Base-by-base conservation (phyloP, 2,888 invertebrate genomes). In the Antheraea assamensis region DNA sequence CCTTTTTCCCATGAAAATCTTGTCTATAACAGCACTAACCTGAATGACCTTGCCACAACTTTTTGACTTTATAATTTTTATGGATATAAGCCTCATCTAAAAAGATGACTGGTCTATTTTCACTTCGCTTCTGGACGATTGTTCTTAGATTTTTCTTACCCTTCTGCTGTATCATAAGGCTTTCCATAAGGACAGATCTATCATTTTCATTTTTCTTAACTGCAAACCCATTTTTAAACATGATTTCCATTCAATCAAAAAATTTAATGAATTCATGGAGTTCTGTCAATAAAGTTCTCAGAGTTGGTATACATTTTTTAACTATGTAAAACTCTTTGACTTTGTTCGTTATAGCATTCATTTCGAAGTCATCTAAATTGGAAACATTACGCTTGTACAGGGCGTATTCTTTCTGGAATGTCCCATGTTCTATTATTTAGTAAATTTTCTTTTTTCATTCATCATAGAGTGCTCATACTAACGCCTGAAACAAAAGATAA, bases 171-270 rank as follows among this genome's bases (percentile, higher is more conserved):
- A 47, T 81, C 78, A 78, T 75, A 79, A n/a, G n/a, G 17, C 75
- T 74, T 72, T 80, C 79, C 42, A 79, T 76, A 58, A 81, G 77
- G n/a, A 81, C 52, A 70, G 77, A 78, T 71, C 78, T 73, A 73
- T 80, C 76, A 78, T 80, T 78, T 76, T 80, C 76, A 71, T 80
- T 80, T 77, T 76, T 79, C 74, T 71, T 75, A 49, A 78, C 78
- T 75, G 76, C 76, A 73, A 35, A 35, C 8, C 75, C 78, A 55
- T 75, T 76, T 19, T 31, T 55, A 55, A 55, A 49, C 17, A 27
- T 30, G 21, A 49, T 68, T 66, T 52, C 30, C 24, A 31, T 30
- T 49, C 30, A 72, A 64, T 27, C 49, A 71, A 49, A 19, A 71
- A 71, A 71, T 52, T 49, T 0, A 52, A 71, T 27, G 30, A 49